Base-by-base conservation (phyloP, 2,797 vertebrate genomes). In the Hyperoplus lanceolatus region DNA sequence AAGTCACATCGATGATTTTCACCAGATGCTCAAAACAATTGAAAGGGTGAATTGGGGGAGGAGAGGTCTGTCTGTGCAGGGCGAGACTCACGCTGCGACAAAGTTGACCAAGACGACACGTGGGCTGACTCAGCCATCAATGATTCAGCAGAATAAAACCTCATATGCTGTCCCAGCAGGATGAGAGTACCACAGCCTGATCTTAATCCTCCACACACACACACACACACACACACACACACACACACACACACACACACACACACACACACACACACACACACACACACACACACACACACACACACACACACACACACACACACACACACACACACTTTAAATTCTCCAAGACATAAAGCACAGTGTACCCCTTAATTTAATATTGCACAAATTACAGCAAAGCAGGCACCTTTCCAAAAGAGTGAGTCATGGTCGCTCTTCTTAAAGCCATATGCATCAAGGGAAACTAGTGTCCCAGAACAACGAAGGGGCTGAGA, bases 11-110 rank as follows among this genome's bases (percentile, higher is more conserved):
- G 39, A 15, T 70, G 88, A 91, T 71, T 90, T 86, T 81, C 77
- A 92, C 92, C 93, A 90, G 75, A 93, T 92, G 91, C 89, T 93
- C 94, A 89, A 94, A 96, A 94, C 92, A 93, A 94, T 88, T 80
- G 89, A 91, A 89, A 90, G 90, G 90, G 91, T 85, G 91, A 92
- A 83, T 83, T 82, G 54, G 73, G 76, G 89, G 88, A 94, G 90
- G 90, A n/a, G 78, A 87, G 80, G 89, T 90, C 92, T 76, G 86
- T 87, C 89, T 87, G 89, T 21, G 15, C 81, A 77, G 83, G 83
- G 83, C 3, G 46, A 77, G 59, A 86, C 61, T 50, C 68, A 62
- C 41, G 38, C 70, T 45, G 18, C 49, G 73, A 78, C 77, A 78
- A 78, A 89, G 82, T 82, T 86, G 84, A 90, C 83, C 85, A 63